Evolutionary conservation across 1,140 invertebrate species (phyloP), one percentile per base, ranked within the genome.

Genomic region (Pseudomyrmex pallidus): DNA sequence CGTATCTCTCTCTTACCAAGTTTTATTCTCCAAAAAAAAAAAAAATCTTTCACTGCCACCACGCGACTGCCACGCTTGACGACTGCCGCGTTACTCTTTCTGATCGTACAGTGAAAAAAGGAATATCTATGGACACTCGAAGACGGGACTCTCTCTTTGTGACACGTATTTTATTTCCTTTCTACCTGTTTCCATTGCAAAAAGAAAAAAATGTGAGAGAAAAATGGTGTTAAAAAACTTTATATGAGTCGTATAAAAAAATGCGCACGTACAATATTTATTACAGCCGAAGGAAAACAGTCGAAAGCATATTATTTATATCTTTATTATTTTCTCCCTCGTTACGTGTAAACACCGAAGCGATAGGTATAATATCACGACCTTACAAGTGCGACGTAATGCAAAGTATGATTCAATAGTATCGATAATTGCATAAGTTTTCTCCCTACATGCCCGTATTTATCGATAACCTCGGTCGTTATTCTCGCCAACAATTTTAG

Each of bases 401-500:
- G 59, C 80, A 78, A 74, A 63, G 82, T 83, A 84, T 80, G 20
- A 73, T 82, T 89, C 85, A 13, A 64, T 89, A 89, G 88, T 90
- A 85, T 90, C 87, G 89, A 67, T 87, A 89, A 72, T 84, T 56
- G 74, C 35, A 63, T 89, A 86, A 90, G 88, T 89, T 89, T 73
- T 50, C 57, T 84, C 35, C 7, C 35, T 35, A 35, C 5, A 35
- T 35, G 35, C 7, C 35, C 7, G 5, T 35, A 35, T 35, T 35
- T 35, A 35, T 35, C 25, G 25, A 35, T 7, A 35, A 35, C 0
- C 35, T 35, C 35, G 35, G 5, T 35, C 35, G 35, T 35, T 35
- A 35, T 35, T 35, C 35, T 35, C 35, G 35, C 35, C 35, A 35
- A 35, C 0, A 0, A 35, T 35, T 35, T 35, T 7, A 35, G 35